These are phyloP conservation scores for Apocheima hispidaria DNA, from an alignment of 2,888 invertebrate genomes.

Conservation along the genomic window DNA sequence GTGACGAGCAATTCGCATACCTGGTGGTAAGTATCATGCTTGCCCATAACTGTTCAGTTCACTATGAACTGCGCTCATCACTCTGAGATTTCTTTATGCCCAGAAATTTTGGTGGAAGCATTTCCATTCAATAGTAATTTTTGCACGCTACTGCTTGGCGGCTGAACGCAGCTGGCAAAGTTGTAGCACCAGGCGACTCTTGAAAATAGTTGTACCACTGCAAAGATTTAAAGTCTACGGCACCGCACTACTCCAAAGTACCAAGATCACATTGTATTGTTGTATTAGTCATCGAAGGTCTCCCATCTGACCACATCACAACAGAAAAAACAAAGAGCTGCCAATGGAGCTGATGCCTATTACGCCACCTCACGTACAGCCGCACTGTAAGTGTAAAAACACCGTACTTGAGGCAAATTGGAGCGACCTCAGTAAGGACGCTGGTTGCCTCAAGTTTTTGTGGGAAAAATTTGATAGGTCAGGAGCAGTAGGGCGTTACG, in stretches of 20 bases:
- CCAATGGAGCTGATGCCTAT: neutral
- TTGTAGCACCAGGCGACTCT: too few relatives aligned
- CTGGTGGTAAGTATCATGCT: too few relatives aligned
- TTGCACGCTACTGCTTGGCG: too few relatives aligned
- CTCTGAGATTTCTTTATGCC: too few relatives aligned
- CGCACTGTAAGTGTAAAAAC: slow-evolving; percentile 36
- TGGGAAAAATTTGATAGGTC: slow-evolving; percentile 36
- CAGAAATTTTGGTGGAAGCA: too few relatives aligned
- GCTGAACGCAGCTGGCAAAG: too few relatives aligned
- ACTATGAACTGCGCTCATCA: too few relatives aligned
- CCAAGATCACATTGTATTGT: neutral
- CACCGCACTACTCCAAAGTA: neutral
- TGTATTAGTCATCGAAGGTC: slow-evolving; percentile 2
- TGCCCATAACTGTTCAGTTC: too few relatives aligned
- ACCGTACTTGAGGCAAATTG: slow-evolving; percentile 43
- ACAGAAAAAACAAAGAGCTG: slow-evolving; percentile 13
- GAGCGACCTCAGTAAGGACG: slow-evolving; percentile 41
- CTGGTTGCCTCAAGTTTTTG: slow-evolving; percentile 37
- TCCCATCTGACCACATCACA: slow-evolving; percentile 5
- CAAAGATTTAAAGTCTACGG: too few relatives aligned
- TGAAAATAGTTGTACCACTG: too few relatives aligned
- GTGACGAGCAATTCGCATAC: too few relatives aligned
- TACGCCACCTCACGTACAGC: slow-evolving; percentile 26
- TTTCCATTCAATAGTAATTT: too few relatives aligned
- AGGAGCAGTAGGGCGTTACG: slow-evolving; percentile 12